Conservation (phyloP, 2,797 vertebrate species). For the Hozukius guyotensis region DNA sequence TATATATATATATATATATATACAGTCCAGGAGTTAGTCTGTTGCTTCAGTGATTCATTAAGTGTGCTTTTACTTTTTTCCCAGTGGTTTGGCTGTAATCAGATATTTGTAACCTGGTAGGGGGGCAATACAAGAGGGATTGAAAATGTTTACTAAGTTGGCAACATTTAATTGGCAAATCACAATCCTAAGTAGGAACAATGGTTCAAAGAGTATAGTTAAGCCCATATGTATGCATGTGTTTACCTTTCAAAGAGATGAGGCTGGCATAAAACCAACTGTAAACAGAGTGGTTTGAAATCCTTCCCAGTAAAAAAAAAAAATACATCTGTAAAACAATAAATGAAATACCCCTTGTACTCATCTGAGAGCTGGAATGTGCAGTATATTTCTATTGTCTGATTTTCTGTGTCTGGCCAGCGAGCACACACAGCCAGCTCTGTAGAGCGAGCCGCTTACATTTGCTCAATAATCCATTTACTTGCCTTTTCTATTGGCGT, state of each 20-base stretch:
- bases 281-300: slow-evolving; percentile 13
- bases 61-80: not conserved
- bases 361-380: slow-evolving; percentile 32
- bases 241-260: not conserved
- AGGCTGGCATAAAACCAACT: not conserved
- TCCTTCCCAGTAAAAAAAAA: slow-evolving; percentile 3
- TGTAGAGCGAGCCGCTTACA: slow-evolving; percentile 56
- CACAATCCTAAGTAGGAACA: not conserved
- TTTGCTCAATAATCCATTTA: slow-evolving; percentile 78
- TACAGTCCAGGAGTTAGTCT: not conserved
- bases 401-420: slow-evolving; percentile 36
- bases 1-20: not conserved
- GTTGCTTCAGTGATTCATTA: not conserved
- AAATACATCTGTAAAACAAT: slow-evolving; percentile 23
- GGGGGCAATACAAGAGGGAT: not conserved
- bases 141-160: not conserved
- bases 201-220: not conserved
- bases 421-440: slow-evolving; percentile 44
- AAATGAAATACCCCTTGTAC: slow-evolving; percentile 16
- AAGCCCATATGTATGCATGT: not conserved
- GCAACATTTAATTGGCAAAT: not conserved
- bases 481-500: slow-evolving; percentile 65
- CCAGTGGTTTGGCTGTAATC: not conserved
- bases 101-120: not conserved
- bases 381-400: slow-evolving; percentile 38